Evolutionary conservation across 2,113 vertebrate genomes (phyloP).

Genomic region (Sterna hirundo): DNA sequence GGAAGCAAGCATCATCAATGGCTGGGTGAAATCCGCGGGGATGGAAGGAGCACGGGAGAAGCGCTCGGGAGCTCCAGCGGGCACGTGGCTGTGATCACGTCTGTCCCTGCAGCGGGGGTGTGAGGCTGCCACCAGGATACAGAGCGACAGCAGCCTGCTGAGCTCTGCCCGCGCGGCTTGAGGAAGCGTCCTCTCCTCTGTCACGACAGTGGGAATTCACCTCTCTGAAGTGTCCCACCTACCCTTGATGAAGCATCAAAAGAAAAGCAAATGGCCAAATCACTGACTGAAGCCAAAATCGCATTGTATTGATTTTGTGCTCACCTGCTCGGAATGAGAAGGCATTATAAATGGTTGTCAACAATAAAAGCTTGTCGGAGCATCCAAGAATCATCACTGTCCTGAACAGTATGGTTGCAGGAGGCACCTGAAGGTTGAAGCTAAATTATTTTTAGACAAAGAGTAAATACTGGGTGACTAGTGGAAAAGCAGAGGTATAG

Average conservation of each 20-base stretch:
- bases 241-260: neutral
- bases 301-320: rapidly evolving
- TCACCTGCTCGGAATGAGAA: neutral
- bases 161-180: neutral
- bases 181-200: neutral
- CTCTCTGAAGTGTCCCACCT: neutral
- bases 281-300: neutral
- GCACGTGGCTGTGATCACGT: rapidly evolving
- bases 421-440: neutral
- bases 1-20: slow-evolving; percentile 76
- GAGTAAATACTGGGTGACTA: neutral
- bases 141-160: neutral
- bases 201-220: neutral
- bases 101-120: rapidly evolving
- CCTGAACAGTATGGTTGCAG: neutral
- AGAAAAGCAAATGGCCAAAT: neutral
- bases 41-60: rapidly evolving
- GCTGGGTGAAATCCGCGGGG: slow-evolving; percentile 77
- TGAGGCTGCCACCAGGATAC: too few relatives aligned
- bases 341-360: neutral
- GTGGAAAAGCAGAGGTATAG: neutral
- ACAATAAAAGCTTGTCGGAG: neutral
- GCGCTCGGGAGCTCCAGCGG: rapidly evolving
- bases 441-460: neutral
- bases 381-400: neutral